Percentiles rank a stretch among this genome's conserved stretches.
These are phyloP conservation scores for Lepidochrysops patricia DNA, from an alignment of 2,888 invertebrate genomes.

Conservation along the genomic window DNA sequence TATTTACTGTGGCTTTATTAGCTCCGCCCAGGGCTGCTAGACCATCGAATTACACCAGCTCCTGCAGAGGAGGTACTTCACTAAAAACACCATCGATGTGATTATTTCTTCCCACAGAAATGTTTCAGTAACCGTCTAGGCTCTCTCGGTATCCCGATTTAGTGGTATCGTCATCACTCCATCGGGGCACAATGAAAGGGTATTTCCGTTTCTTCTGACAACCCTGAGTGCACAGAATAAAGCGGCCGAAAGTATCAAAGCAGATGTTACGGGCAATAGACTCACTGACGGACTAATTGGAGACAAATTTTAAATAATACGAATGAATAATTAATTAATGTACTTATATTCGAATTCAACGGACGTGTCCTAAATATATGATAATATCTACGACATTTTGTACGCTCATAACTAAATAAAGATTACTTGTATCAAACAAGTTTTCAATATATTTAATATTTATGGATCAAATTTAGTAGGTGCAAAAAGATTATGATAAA, in stretches of 20 bases:
- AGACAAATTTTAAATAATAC: conserved; percentile 36
- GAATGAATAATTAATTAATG: conserved; percentile 21
- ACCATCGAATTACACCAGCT: not conserved
- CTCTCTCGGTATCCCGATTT: not conserved
- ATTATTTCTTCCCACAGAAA: not conserved
- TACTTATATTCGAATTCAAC: conserved; percentile 10
- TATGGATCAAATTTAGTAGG: not conserved
- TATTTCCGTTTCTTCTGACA: conserved; percentile 18
- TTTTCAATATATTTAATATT: not conserved
- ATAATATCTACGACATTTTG: conserved; percentile 13
- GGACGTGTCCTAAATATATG: conserved; percentile 13
- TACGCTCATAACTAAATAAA: not conserved
- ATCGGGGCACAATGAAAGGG: conserved; percentile 24
- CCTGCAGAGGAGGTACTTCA: not conserved
- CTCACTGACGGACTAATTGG: conserved; percentile 39
- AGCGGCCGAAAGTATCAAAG: conserved; percentile 46
- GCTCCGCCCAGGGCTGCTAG: conserved; percentile 28
- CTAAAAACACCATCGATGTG: not conserved
- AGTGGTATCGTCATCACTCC: not conserved
- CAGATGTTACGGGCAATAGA: conserved; percentile 40
- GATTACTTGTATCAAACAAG: not conserved
- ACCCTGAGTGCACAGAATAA: conserved; percentile 4
- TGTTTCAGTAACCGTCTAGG: not conserved
- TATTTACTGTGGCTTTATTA: conserved; percentile 68
- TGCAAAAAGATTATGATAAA: too few relatives aligned